A percentile compares a stretch with the other conserved stretches of the same genome.
These are phyloP conservation scores for Peromyscus nudipes DNA, from an alignment of 2,797 vertebrate genomes.

Conservation along the genomic window DNA sequence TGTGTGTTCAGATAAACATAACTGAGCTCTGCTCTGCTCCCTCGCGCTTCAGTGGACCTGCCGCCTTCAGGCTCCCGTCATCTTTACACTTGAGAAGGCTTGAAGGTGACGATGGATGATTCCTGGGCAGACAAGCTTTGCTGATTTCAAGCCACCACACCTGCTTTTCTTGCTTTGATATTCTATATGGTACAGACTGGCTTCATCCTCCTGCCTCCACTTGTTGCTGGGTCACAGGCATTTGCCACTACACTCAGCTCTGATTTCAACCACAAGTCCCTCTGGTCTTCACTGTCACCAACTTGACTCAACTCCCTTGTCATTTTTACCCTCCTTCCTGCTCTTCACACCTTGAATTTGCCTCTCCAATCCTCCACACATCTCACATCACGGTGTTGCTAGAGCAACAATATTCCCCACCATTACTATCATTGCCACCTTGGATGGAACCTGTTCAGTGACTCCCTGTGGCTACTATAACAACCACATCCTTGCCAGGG, in stretches of 20 bases:
- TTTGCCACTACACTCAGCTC: no score
- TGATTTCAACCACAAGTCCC: neutral
- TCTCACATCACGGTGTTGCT: neutral
- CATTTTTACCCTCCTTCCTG: neutral
- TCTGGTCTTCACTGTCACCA: neutral
- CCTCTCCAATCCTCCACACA: neutral
- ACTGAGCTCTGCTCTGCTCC: constrained; percentile 41
- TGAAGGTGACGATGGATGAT: neutral
- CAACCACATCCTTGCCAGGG: neutral
- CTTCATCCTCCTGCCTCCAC: neutral
- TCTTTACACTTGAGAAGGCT: constrained; percentile 42
- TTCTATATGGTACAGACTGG: neutral
- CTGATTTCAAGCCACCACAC: neutral
- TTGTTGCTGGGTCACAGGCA: neutral
- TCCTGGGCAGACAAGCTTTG: neutral
- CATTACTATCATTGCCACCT: no score
- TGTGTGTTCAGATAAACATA: constrained; percentile 32
- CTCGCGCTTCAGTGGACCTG: neutral
- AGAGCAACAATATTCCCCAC: neutral
- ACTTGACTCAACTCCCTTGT: neutral
- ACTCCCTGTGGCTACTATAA: neutral
- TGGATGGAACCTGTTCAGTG: neutral
- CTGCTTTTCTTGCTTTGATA: neutral
- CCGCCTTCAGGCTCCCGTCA: constrained; percentile 6
- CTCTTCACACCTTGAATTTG: neutral